These are phyloP conservation scores for Ginglymostoma cirratum DNA, from an alignment of 2,113 vertebrate species.

Conservation along the genomic window DNA sequence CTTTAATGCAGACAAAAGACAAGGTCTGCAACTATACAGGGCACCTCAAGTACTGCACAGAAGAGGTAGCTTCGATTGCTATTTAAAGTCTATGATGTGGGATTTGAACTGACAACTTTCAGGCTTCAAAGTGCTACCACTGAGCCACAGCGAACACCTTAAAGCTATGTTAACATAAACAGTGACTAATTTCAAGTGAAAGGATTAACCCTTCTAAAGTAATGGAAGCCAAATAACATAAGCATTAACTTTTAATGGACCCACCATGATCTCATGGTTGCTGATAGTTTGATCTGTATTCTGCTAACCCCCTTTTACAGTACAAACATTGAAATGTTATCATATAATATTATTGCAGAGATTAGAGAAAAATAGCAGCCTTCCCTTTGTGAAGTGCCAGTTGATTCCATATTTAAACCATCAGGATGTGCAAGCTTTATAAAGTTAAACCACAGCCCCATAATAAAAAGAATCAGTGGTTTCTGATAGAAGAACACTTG, in stretches of 20 bases:
- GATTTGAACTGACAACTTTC: not conserved
- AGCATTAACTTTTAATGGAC: not conserved
- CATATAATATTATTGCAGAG: not conserved
- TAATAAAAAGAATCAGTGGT: not conserved
- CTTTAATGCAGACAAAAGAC: not conserved
- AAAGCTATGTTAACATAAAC: not conserved
- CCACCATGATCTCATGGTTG: not conserved
- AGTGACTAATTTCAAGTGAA: not conserved
- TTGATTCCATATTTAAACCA: not conserved
- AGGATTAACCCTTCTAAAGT: not conserved
- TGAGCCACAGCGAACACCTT: not conserved
- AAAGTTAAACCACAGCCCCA: not conserved
- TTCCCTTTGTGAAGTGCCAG: not conserved
- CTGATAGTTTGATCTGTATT: not conserved
- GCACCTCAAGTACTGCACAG: not conserved
- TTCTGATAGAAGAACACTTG: slow-evolving; percentile 8
- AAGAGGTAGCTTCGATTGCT: not conserved
- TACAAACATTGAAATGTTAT: not conserved
- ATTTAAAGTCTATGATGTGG: not conserved
- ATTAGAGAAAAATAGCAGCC: not conserved
- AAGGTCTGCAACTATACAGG: not conserved
- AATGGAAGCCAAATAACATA: not conserved
- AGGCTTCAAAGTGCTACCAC: not conserved
- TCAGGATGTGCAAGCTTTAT: not conserved
- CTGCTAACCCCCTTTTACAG: not conserved